phyloP scores from a whole-genome alignment of 2,888 invertebrate species.

The Halictus ligatus region DNA sequence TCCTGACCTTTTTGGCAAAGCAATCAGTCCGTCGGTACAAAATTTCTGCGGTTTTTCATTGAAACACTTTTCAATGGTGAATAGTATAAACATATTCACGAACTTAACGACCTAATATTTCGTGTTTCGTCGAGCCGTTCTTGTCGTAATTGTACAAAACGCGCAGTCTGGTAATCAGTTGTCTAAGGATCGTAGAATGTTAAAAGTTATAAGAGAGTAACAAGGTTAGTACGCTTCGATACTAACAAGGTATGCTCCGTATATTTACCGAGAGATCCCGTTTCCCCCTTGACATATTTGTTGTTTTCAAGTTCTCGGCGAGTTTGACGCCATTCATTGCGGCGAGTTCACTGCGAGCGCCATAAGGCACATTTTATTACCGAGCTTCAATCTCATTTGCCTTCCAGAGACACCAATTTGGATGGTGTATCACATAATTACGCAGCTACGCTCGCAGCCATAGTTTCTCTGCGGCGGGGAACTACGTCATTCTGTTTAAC shows the following conservation, averaged over 20 bases:
- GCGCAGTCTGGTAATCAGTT: too few relatives aligned
- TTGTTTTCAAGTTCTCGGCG: conserved; percentile 22
- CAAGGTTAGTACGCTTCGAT: not conserved
- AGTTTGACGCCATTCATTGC: conserved; percentile 45
- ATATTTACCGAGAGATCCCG: conserved; percentile 3
- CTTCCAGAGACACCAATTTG: conserved; percentile 29
- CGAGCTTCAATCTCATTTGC: conserved; percentile 42
- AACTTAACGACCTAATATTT: too few relatives aligned
- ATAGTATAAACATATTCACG: too few relatives aligned
- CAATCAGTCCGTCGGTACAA: too few relatives aligned
- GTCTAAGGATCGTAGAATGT: not conserved
- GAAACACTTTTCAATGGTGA: too few relatives aligned
- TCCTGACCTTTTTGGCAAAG: too few relatives aligned
- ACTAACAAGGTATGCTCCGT: not conserved
- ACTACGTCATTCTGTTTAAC: not conserved
- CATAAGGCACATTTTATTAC: conserved; percentile 52
- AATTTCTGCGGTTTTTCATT: too few relatives aligned
- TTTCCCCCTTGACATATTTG: conserved; percentile 11
- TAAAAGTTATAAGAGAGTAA: too few relatives aligned
- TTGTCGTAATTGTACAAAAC: too few relatives aligned
- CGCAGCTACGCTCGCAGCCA: conserved; percentile 27
- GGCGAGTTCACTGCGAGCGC: conserved; percentile 27
- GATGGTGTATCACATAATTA: conserved; percentile 45
- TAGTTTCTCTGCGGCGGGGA: not conserved
- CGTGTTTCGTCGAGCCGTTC: too few relatives aligned